Evolutionary conservation across 2,888 invertebrate species (phyloP), one percentile per base, ranked within the genome.

Genomic region (Zhengitettix transpicula): DNA sequence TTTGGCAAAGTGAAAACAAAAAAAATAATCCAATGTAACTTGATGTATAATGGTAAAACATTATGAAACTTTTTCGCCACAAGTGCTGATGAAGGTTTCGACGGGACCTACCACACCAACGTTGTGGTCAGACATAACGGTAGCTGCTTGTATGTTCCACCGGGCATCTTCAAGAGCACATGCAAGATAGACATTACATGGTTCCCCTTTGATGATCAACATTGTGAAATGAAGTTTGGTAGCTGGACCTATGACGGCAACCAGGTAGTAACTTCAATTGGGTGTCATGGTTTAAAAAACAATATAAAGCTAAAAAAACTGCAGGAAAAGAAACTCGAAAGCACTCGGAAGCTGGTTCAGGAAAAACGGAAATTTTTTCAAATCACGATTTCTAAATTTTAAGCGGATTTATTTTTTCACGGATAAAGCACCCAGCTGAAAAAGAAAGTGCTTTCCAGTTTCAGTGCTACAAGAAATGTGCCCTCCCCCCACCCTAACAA

Each of bases 191-290:
- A 98, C 85, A 98, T 99, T 86, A 96, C 96, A 78, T 98, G 97
- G 97, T 99, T 99, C 84, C 98, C 98, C 78, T 99, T 98, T 83
- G 99, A 99, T 83, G 97, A 98, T 81, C 99, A 99, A 85, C 88
- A 89, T 80, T 99, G 99, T 83, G 89, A 92, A 79, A 93, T 98
- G 91, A 95, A 98, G 86, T 98, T 98, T 78, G 98, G 98, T 81
- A 96, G 97, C 81, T 99, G 99, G 99, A 97, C 98, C 74, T 96
- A 98, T 82, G 92, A 93, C 78, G 95, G 95, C 81, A 87, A 87
- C 81, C 90, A 91, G 89, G 91, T 91, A 88, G 61, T 64, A 60
- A 54, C 41, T 54, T 57, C 59, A 40, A 15, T n/a, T n/a, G 40
- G 14, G 55, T 47, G 47, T 47, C 47, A 47, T 47, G 47, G n/a